phyloP scores from a whole-genome alignment of 1,140 invertebrate species.

The Calephelis nemesis region DNA sequence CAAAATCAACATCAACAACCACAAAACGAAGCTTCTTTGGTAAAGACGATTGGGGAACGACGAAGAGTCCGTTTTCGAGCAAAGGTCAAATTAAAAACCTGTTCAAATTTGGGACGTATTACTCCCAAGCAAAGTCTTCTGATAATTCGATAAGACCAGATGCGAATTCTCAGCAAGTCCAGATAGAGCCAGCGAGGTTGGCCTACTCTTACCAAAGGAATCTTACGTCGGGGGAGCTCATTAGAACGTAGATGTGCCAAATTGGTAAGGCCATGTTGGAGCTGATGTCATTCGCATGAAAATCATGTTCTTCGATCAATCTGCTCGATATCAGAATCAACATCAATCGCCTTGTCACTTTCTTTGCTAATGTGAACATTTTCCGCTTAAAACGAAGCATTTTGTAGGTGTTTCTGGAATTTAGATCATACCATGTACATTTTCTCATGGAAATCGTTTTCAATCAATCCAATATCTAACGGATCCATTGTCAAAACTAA shows the following conservation, averaged over 20 bases:
- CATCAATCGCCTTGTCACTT: neutral
- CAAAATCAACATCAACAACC: constrained; percentile 48
- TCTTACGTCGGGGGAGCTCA: constrained; percentile 52
- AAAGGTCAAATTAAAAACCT: constrained; percentile 51
- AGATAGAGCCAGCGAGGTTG: constrained; percentile 69
- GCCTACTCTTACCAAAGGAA: constrained; percentile 64
- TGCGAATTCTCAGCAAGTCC: constrained; percentile 72
- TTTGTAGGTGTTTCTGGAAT: no score
- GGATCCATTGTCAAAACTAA: no score
- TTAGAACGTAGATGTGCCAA: constrained; percentile 56
- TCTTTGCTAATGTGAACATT: no score
- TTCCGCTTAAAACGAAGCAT: no score
- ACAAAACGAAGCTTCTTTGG: constrained; percentile 61
- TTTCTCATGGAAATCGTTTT: no score
- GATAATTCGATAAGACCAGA: constrained; percentile 72
- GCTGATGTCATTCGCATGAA: constrained; percentile 35
- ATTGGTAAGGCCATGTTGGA: constrained; percentile 57
- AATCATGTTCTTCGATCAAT: neutral
- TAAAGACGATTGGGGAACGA: constrained; percentile 69
- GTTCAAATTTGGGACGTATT: constrained; percentile 70
- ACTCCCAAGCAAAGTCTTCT: constrained; percentile 60
- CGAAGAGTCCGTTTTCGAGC: constrained; percentile 61
- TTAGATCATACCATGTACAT: no score
- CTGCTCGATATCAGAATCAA: constrained; percentile 7
- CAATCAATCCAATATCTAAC: no score